Percentiles rank a stretch among this genome's conserved stretches.
These are phyloP conservation scores for Zaprionus camerounensis DNA, from an alignment of 1,140 invertebrate species.

Conservation along the genomic window DNA sequence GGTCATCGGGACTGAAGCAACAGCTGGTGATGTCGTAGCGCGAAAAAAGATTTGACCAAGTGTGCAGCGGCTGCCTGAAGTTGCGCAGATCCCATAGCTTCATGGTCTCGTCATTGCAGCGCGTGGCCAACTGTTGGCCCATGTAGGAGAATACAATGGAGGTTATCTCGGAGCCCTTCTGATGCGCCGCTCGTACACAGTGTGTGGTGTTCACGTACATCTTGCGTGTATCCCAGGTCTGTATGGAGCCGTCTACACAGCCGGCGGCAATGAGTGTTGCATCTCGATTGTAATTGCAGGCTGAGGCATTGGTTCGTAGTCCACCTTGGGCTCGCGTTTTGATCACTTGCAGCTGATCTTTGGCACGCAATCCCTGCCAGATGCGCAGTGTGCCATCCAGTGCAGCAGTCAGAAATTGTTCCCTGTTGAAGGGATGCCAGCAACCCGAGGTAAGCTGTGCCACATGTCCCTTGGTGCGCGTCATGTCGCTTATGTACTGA, in stretches of 20 bases:
- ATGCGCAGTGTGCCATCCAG: conserved; percentile 96
- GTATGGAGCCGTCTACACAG: conserved; percentile 98
- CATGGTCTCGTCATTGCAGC: conserved; percentile 96
- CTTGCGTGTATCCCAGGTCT: conserved; percentile 98
- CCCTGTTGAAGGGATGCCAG: conserved; percentile 96
- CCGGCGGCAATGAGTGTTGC: conserved; percentile 95
- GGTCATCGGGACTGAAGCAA: conserved; percentile 92
- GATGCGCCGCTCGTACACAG: conserved; percentile 92
- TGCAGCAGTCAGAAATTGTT: conserved; percentile 97
- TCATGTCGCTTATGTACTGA: conserved; percentile 98
- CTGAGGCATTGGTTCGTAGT: conserved; percentile 93
- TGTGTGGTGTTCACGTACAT: conserved; percentile 92
- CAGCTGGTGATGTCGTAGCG: conserved; percentile 96
- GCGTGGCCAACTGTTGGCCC: conserved; percentile 90
- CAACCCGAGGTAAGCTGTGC: conserved; percentile 95
- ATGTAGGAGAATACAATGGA: conserved; percentile 95
- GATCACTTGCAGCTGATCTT: conserved; percentile 92
- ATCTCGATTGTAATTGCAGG: conserved; percentile 94
- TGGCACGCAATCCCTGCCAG: conserved; percentile 93
- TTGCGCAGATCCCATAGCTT: conserved; percentile 97
- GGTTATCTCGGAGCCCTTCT: conserved; percentile 92
- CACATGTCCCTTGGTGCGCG: conserved; percentile 97
- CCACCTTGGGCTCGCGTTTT: conserved; percentile 96
- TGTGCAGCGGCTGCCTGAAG: conserved; percentile 91
- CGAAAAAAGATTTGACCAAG: conserved; percentile 90